These are phyloP conservation scores for Sesamia nonagrioides DNA, from an alignment of 1,140 invertebrate species.

Conservation along the genomic window DNA sequence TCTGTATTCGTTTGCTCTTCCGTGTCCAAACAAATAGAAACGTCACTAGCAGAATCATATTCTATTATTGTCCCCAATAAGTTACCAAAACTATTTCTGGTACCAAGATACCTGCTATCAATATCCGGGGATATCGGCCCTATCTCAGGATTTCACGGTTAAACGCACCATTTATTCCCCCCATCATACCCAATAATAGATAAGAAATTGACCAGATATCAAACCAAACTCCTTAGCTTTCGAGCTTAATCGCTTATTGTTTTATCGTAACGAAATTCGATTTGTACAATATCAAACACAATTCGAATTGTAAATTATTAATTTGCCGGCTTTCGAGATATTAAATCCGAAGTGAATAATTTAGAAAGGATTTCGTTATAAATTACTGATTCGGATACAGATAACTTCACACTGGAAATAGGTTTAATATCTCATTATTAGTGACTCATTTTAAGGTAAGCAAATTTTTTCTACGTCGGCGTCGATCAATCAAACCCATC, in stretches of 20 bases:
- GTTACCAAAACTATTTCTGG: constrained; percentile 76
- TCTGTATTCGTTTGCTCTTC: constrained; percentile 29
- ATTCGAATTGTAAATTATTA: constrained; percentile 16
- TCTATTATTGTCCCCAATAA: constrained; percentile 70
- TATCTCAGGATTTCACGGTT: constrained; percentile 83
- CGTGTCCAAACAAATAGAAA: constrained; percentile 33
- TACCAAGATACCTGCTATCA: constrained; percentile 78
- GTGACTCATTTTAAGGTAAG: constrained; percentile 1
- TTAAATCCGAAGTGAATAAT: constrained; percentile 8
- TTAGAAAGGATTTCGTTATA: constrained; percentile 24
- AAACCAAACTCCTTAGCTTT: constrained; percentile 66
- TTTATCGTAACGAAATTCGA: constrained; percentile 38
- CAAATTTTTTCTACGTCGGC: not conserved
- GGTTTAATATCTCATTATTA: too few relatives aligned
- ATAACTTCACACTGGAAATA: not conserved
- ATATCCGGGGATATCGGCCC: constrained; percentile 76
- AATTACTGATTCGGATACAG: constrained; percentile 11
- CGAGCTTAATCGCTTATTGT: constrained; percentile 58
- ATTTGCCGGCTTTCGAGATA: not conserved
- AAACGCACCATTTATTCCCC: constrained; percentile 77
- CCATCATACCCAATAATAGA: constrained; percentile 74
- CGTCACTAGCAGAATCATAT: constrained; percentile 57
- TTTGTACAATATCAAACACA: constrained; percentile 19
- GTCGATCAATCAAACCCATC: constrained; percentile 29
- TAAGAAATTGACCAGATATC: constrained; percentile 80